Evolutionary conservation across 2,888 invertebrate genomes (phyloP).

Genomic region (Saturnia pavonia): DNA sequence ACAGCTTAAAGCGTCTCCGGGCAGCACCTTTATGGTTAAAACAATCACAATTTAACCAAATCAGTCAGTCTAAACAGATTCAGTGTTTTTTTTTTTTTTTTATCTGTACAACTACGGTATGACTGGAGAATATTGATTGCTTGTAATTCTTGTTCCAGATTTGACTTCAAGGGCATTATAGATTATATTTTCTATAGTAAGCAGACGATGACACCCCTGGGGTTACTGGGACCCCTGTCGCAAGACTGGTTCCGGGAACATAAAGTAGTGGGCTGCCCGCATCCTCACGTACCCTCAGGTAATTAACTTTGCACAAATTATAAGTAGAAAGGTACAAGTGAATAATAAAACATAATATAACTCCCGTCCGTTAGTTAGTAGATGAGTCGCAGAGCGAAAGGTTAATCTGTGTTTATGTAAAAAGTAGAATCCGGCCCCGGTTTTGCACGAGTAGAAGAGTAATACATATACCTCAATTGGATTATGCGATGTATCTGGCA

Average conservation of each 20-base stretch:
- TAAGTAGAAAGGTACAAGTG: background rate
- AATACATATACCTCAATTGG: too few relatives aligned
- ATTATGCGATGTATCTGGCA: too few relatives aligned
- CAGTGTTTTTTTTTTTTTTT: too few relatives aligned
- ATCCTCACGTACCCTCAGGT: conserved; percentile 97
- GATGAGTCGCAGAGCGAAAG: too few relatives aligned
- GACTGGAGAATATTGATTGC: background rate
- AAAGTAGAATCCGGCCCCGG: too few relatives aligned
- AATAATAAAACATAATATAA: background rate
- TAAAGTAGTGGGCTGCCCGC: conserved; percentile 98
- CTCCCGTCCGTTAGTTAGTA: too few relatives aligned
- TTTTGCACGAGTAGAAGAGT: too few relatives aligned
- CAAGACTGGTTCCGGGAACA: conserved; percentile 96
- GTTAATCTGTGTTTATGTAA: too few relatives aligned
- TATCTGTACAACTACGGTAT: background rate
- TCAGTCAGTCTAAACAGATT: too few relatives aligned
- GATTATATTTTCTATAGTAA: conserved; percentile 99
- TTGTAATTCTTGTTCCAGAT: conserved; percentile 81
- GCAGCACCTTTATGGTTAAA: too few relatives aligned
- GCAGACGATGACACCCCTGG: conserved; percentile 96
- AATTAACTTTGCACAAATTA: conserved; percentile 13
- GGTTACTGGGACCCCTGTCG: conserved; percentile 96
- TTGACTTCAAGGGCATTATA: conserved; percentile 99
- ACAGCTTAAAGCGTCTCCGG: too few relatives aligned
- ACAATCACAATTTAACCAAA: too few relatives aligned